Evolutionary conservation across 2,888 invertebrate genomes (phyloP).

Genomic region (Drosophila percnosoma): DNA sequence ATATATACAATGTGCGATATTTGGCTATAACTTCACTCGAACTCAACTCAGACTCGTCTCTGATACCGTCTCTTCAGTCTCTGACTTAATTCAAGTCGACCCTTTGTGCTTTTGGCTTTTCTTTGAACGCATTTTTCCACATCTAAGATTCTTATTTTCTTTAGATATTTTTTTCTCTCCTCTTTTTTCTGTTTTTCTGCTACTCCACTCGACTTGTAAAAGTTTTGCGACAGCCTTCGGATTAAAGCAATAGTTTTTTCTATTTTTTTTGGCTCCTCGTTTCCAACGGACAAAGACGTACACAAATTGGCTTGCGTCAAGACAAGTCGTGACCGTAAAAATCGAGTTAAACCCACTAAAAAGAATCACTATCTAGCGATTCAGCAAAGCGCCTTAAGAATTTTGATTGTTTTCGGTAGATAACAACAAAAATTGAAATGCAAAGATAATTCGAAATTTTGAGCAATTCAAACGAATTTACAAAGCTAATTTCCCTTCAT

Average conservation of each 20-base stretch:
- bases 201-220: slow-evolving; percentile 20
- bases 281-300: slow-evolving; percentile 26
- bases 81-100: slow-evolving; percentile 13
- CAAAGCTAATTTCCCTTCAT: background rate
- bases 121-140: slow-evolving; percentile 33
- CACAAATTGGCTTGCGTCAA: slow-evolving; percentile 55
- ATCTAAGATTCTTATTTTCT: slow-evolving; percentile 24
- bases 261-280: slow-evolving; percentile 6
- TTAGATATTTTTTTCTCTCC: background rate
- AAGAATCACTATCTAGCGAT: slow-evolving; percentile 40
- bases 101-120: slow-evolving; percentile 36
- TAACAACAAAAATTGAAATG: background rate
- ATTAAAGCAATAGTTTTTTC: slow-evolving; percentile 30
- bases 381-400: slow-evolving; percentile 9
- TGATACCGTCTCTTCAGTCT: background rate
- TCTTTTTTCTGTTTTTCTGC: background rate
- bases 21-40: slow-evolving; percentile 40
- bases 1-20: slow-evolving; percentile 63
- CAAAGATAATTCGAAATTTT: slow-evolving; percentile 1
- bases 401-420: slow-evolving; percentile 5
- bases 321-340: slow-evolving; percentile 55
- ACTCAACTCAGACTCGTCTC: background rate
- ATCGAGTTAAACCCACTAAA: slow-evolving; percentile 41
- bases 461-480: background rate
- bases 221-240: slow-evolving; percentile 33